phyloP scores from a whole-genome alignment of 1,140 invertebrate genomes.

The Trichonephila clavata region DNA sequence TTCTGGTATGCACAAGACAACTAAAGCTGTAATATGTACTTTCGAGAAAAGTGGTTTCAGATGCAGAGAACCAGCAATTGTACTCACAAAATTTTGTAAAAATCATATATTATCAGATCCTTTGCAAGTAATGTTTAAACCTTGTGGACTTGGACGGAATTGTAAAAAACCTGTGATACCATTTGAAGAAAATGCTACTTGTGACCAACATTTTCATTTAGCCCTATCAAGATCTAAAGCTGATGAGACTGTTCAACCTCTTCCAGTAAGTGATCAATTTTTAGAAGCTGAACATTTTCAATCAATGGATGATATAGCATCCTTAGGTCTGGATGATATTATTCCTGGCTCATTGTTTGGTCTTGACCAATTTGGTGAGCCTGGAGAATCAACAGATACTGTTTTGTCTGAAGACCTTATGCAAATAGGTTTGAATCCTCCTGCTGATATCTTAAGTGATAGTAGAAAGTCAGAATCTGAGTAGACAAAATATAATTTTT shows the following conservation, averaged over 20 bases:
- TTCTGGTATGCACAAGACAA: not conserved
- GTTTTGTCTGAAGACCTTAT: conserved; percentile 66
- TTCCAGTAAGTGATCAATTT: not conserved
- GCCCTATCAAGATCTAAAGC: not conserved
- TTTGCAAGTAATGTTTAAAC: conserved; percentile 88
- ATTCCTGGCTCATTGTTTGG: conserved; percentile 77
- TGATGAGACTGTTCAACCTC: conserved; percentile 41
- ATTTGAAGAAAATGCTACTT: conserved; percentile 74
- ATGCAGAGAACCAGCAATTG: conserved; percentile 40
- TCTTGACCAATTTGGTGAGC: conserved; percentile 77
- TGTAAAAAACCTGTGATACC: conserved; percentile 78
- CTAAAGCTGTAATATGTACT: conserved; percentile 76
- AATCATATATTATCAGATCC: conserved; percentile 82
- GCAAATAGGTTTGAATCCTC: conserved; percentile 49
- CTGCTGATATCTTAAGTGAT: conserved; percentile 54
- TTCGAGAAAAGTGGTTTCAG: conserved; percentile 45
- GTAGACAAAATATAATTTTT: not conserved
- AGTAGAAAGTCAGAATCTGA: conserved; percentile 67
- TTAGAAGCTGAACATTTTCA: conserved; percentile 78
- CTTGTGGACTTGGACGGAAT: conserved; percentile 82
- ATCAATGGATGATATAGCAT: conserved; percentile 78
- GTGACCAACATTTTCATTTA: conserved; percentile 75
- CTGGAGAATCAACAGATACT: conserved; percentile 73
- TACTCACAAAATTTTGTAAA: conserved; percentile 57
- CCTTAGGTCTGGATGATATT: conserved; percentile 77